These are phyloP conservation scores for Urocyon cinereoargenteus DNA, from an alignment of 2,797 vertebrate species.

Conservation along the genomic window DNA sequence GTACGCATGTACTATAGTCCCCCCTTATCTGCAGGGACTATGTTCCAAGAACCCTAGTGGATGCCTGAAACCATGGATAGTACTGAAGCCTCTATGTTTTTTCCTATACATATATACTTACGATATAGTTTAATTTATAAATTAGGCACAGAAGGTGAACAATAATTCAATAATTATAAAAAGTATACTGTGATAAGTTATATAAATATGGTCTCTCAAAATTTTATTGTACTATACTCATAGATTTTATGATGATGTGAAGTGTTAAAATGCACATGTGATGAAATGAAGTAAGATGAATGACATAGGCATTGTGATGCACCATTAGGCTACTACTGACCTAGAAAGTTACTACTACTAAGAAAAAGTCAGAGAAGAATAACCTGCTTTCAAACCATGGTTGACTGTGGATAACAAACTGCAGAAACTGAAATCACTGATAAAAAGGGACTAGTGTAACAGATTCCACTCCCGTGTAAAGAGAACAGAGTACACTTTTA, in stretches of 20 bases:
- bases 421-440: neutral
- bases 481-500: neutral
- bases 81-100: neutral
- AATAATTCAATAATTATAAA: neutral
- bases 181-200: neutral
- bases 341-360: neutral
- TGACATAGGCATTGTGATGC: neutral
- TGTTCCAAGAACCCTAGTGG: neutral
- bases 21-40: neutral
- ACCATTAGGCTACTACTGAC: neutral
- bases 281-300: neutral
- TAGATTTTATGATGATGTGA: neutral
- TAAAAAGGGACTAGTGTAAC: neutral
- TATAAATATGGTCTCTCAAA: neutral
- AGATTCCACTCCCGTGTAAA: neutral
- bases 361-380: neutral
- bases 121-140: neutral
- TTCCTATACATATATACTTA: neutral
- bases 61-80: neutral
- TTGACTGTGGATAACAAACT: neutral
- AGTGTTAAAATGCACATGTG: neutral
- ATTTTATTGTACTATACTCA: neutral
- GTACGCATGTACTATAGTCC: neutral
- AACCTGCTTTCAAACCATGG: neutral
- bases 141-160: neutral